phyloP scores from a whole-genome alignment of 2,888 invertebrate genomes.

The Ophioninae sp. region DNA sequence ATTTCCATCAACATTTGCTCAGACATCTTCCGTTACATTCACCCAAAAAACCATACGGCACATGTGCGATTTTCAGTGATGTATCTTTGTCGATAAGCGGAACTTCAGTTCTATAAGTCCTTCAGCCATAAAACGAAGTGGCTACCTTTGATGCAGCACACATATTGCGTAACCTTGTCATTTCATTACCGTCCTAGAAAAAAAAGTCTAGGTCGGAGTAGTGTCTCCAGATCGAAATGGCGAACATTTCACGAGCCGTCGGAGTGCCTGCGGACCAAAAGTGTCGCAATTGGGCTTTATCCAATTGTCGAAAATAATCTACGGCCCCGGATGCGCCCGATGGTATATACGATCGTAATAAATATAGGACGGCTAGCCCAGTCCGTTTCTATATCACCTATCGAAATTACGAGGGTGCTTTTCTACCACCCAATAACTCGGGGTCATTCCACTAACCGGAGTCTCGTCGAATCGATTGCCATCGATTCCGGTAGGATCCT shows the following conservation, averaged over 20 bases:
- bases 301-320: slow-evolving; percentile 57
- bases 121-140: not conserved
- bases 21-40: not conserved
- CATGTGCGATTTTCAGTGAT: not conserved
- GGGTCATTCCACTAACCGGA: slow-evolving; percentile 24
- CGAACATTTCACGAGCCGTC: slow-evolving; percentile 1
- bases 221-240: slow-evolving; percentile 16
- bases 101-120: not conserved
- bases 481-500: slow-evolving; percentile 19
- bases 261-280: not conserved
- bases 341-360: slow-evolving; percentile 1
- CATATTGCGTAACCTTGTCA: not conserved
- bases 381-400: not conserved
- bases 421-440: slow-evolving; percentile 38
- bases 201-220: not conserved
- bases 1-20: not conserved
- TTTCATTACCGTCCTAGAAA: not conserved
- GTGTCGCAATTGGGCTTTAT: slow-evolving; percentile 40
- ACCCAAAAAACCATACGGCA: not conserved
- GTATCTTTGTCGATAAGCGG: not conserved
- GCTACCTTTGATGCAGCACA: not conserved
- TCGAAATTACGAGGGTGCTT: slow-evolving; percentile 32
- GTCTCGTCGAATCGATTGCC: slow-evolving; percentile 49
- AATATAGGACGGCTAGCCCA: slow-evolving; percentile 26
- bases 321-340: slow-evolving; percentile 8